Evolutionary conservation across 2,888 invertebrate genomes (phyloP).

Genomic region (Parascotia fuliginaria): DNA sequence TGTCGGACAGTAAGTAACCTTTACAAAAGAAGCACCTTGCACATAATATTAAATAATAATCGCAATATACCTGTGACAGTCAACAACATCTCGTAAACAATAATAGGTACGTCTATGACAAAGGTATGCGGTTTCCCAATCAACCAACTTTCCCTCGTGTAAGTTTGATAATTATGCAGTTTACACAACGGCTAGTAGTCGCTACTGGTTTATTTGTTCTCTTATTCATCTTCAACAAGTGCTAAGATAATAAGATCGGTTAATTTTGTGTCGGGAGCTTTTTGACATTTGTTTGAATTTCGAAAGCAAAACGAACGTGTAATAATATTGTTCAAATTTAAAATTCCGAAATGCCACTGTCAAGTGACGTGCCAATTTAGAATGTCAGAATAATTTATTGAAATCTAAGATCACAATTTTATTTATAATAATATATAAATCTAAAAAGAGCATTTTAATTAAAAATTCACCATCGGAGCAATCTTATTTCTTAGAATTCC

Average conservation of each 20-base stretch:
- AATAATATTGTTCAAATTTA: constrained; percentile 25
- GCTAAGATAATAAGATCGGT: constrained; percentile 10
- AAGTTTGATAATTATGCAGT: constrained; percentile 61
- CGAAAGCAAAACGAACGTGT: constrained; percentile 3
- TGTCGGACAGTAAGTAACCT: too few relatives aligned
- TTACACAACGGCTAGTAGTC: constrained; percentile 58
- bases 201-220: constrained; percentile 64
- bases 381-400: constrained; percentile 35
- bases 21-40: too few relatives aligned
- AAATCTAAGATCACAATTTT: constrained; percentile 32
- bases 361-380: constrained; percentile 22
- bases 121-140: constrained; percentile 60
- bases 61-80: neutral
- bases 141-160: constrained; percentile 60
- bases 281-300: constrained; percentile 12
- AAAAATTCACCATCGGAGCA: constrained; percentile 54
- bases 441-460: constrained; percentile 48
- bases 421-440: constrained; percentile 35
- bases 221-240: constrained; percentile 36
- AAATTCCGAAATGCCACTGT: constrained; percentile 15
- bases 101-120: constrained; percentile 36
- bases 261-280: neutral
- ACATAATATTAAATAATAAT: too few relatives aligned
- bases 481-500: constrained; percentile 67
- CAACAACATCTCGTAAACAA: constrained; percentile 1